These are phyloP conservation scores for Mustelus asterias DNA, from an alignment of 2,113 vertebrate species.

Conservation along the genomic window DNA sequence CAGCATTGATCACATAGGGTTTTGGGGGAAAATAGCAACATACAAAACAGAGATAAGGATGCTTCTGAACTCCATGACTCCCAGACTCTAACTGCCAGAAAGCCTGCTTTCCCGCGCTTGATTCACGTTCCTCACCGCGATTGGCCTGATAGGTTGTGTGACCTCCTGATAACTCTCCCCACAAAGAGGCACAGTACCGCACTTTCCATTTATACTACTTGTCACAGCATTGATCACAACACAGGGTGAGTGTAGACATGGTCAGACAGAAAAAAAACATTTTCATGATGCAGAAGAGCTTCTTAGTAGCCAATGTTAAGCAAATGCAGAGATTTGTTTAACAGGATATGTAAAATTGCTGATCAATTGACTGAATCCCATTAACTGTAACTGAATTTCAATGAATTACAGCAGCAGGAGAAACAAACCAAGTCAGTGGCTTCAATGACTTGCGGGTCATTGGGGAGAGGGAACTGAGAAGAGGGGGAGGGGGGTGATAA, in stretches of 20 bases:
- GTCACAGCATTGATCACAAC: not conserved
- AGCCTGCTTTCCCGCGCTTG: no score
- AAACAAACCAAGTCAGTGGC: not conserved
- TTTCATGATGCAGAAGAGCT: not conserved
- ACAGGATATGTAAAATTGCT: not conserved
- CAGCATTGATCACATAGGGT: no score
- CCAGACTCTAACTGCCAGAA: no score
- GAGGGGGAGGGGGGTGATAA: not conserved
- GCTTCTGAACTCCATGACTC: no score
- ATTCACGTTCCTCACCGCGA: no score
- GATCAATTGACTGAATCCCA: not conserved
- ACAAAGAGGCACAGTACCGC: no score
- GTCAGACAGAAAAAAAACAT: not conserved
- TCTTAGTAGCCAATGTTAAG: not conserved
- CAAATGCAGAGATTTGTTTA: not conserved
- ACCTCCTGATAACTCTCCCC: no score
- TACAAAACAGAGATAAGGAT: no score
- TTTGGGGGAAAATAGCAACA: no score
- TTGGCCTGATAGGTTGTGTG: no score
- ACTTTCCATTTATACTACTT: not conserved
- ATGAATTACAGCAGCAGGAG: not conserved
- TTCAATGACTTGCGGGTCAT: not conserved
- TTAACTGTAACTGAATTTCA: not conserved
- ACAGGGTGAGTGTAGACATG: not conserved
- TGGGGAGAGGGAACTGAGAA: no score